Base-by-base conservation (phyloP, 2,888 invertebrate genomes). In the Proisotoma minuta region DNA sequence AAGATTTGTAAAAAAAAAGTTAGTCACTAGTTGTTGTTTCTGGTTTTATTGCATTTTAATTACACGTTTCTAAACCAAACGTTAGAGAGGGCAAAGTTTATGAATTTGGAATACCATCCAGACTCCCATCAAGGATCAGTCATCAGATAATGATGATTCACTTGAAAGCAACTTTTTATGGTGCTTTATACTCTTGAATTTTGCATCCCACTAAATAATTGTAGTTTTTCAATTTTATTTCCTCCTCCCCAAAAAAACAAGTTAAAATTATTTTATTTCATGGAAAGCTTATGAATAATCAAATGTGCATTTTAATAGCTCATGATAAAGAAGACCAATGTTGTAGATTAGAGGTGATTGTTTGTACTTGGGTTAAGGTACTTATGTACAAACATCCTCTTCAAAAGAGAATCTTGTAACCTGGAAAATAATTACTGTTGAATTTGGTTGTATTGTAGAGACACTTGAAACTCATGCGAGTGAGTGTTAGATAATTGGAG, bases 401-500 rank as follows among this genome's bases (percentile, higher is more conserved):
- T 10, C 43, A 15, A 43, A 43, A 15, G 18, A 15, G 18, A 34
- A 34, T 34, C 34, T 34, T 34, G 34, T 34, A 34, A 10, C 34
- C 34, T 8, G 15, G 34, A 34, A 34, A 34, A 34, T 34, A 34
- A 34, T 10, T 34, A 34, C 34, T 15, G 8, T 15, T 10, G 34
- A 34, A 10, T 15, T 34, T 15, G 15, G 34, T 34, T 15, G 34
- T 34, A 34, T 34, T 10, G 34, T 43, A 43, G 18, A 43, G 18
- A 5, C 43, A 43, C 43, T 43, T n/a, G 18, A 43, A 43, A 43
- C 43, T 43, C 43, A 43, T 43, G 43, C 20, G 43, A n/a, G 43
- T n/a, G 18, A 43, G 43, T 43, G 20, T 18, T 52, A 15, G 54
- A 50, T 56, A 56, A 56, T 56, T 56, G 56, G 43, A n/a, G 12